phyloP scores from a whole-genome alignment of 1,140 invertebrate species.

The Drosophila baimaii region DNA sequence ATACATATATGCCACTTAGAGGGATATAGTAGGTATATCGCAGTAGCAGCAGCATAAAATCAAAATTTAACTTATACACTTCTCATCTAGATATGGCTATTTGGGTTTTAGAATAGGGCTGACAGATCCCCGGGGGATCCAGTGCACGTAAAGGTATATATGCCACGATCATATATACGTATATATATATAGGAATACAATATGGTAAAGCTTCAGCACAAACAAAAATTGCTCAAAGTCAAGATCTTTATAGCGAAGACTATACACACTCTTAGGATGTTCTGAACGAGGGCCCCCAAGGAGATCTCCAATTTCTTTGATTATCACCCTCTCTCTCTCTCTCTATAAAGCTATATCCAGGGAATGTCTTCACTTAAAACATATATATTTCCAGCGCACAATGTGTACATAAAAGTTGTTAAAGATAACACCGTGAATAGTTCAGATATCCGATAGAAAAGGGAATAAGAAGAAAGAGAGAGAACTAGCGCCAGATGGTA shows the following conservation, averaged over 20 bases:
- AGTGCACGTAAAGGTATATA: constrained; percentile 8
- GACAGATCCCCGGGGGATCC: constrained; percentile 21
- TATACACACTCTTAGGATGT: constrained; percentile 28
- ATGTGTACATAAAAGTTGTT: constrained; percentile 50
- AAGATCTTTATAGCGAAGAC: constrained; percentile 48
- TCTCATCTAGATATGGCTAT: constrained; percentile 52
- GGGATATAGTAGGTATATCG: constrained; percentile 38
- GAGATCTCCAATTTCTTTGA: constrained; percentile 23
- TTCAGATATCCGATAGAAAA: constrained; percentile 24
- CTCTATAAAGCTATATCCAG: constrained; percentile 21
- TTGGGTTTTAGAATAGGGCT: constrained; percentile 47
- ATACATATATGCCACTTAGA: constrained; percentile 47
- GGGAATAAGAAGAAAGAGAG: constrained; percentile 2
- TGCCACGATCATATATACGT: constrained; percentile 6
- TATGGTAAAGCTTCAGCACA: constrained; percentile 66
- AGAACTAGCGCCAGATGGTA: constrained; percentile 64
- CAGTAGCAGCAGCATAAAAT: constrained; percentile 57
- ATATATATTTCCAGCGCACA: constrained; percentile 40
- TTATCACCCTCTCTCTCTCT: constrained; percentile 8
- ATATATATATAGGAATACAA: constrained; percentile 19
- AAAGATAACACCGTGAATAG: constrained; percentile 21
- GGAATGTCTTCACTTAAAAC: constrained; percentile 33
- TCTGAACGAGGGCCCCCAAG: constrained; percentile 12
- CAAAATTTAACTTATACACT: constrained; percentile 62
- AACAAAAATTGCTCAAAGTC: constrained; percentile 77